Percentiles rank a stretch among this genome's conserved stretches.
Evolutionary conservation across 1,140 invertebrate species (phyloP).

Genomic region (Drosophila kurseongensis): DNA sequence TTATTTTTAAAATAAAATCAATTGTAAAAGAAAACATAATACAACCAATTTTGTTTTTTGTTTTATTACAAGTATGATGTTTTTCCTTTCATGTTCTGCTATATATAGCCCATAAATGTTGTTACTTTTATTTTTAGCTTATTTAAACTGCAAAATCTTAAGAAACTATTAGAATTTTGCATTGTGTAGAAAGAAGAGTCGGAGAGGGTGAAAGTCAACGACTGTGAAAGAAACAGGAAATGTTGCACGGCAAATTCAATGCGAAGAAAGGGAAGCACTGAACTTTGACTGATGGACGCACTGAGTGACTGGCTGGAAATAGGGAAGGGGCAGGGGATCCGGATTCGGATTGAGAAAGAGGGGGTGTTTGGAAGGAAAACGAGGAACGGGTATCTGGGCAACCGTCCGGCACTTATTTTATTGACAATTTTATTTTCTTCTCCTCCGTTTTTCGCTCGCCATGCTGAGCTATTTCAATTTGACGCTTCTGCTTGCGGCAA

Average conservation of each 20-base stretch:
- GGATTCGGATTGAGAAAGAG: constrained; percentile 1
- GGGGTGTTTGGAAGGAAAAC: not conserved
- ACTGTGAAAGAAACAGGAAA: constrained; percentile 66
- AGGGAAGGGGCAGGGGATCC: constrained; percentile 7
- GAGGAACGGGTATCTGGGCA: constrained; percentile 28
- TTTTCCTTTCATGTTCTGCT: no score
- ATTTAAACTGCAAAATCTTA: not conserved
- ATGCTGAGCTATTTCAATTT: constrained; percentile 68
- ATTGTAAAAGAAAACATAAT: no score
- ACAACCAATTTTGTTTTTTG: no score
- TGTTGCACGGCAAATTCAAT: constrained; percentile 61
- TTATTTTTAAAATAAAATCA: no score
- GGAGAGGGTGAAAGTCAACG: constrained; percentile 13
- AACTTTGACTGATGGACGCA: constrained; percentile 59
- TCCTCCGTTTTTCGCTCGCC: constrained; percentile 8
- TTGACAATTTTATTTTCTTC: constrained; percentile 72
- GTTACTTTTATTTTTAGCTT: not conserved
- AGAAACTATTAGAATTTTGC: not conserved
- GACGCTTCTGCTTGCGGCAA: constrained; percentile 72
- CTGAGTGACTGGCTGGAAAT: constrained; percentile 12
- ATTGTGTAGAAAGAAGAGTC: constrained; percentile 7
- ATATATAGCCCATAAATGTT: no score
- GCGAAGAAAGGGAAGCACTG: constrained; percentile 46
- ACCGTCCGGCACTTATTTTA: constrained; percentile 70
- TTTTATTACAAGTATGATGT: no score